Conservation (phyloP, 2,888 invertebrate species). For the Polietes domitor region DNA sequence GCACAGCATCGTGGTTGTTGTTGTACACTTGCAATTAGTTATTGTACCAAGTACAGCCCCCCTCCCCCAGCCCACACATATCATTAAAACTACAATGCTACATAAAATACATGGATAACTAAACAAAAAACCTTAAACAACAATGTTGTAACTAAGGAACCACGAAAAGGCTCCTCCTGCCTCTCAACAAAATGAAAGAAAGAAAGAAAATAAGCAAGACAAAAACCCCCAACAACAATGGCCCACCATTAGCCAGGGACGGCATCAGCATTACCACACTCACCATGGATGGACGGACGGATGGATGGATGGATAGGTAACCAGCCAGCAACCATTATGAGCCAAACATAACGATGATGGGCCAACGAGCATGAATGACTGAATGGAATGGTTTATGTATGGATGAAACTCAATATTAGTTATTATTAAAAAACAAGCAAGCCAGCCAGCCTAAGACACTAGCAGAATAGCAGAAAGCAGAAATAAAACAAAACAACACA, state of each 20-base stretch:
- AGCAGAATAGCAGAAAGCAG: neutral
- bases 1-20: neutral
- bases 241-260: slow-evolving; percentile 53
- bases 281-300: slow-evolving; percentile 38
- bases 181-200: too few relatives aligned
- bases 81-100: neutral
- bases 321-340: slow-evolving; percentile 7
- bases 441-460: neutral
- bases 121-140: slow-evolving; percentile 22
- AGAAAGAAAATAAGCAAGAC: neutral
- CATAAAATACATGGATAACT: neutral
- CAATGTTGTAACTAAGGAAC: neutral
- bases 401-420: slow-evolving; percentile 33
- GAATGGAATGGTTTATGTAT: neutral
- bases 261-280: slow-evolving; percentile 40
- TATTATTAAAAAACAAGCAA: slow-evolving; percentile 14
- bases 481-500: neutral
- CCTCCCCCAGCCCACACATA: too few relatives aligned
- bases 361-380: neutral
- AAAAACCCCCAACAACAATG: slow-evolving; percentile 34
- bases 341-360: neutral
- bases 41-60: too few relatives aligned
- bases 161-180: slow-evolving; percentile 26
- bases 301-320: slow-evolving; percentile 38
- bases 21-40: slow-evolving; percentile 23